phyloP scores from a whole-genome alignment of 2,888 invertebrate genomes.

The Thera obeliscata region DNA sequence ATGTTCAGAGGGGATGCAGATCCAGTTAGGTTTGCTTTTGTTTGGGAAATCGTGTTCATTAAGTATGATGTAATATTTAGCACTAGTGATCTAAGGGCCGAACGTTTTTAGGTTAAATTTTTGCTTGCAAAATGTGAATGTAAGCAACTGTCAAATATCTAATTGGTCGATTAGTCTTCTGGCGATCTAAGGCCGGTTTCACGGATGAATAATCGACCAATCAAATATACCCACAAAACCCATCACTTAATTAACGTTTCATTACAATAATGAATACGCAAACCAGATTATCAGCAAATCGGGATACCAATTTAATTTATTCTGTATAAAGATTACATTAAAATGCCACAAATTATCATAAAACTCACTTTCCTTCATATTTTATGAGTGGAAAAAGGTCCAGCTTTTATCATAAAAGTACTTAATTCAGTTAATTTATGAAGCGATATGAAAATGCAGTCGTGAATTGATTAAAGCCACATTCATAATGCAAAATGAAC shows the following conservation, averaged over 20 bases:
- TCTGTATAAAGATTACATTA: conserved; percentile 32
- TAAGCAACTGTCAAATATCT: too few relatives aligned
- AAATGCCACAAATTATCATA: conserved; percentile 35
- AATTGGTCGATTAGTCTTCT: too few relatives aligned
- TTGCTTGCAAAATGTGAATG: too few relatives aligned
- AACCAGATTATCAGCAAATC: conserved; percentile 14
- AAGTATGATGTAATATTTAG: background rate
- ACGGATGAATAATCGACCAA: background rate
- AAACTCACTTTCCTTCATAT: conserved; percentile 37
- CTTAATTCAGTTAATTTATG: conserved; percentile 58
- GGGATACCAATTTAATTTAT: conserved; percentile 20
- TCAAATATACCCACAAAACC: background rate
- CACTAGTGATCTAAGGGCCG: background rate
- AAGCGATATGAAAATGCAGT: conserved; percentile 53
- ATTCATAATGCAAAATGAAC: conserved; percentile 56
- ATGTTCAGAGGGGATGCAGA: conserved; percentile 51
- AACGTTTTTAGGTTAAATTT: too few relatives aligned
- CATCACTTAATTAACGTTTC: conserved; percentile 2
- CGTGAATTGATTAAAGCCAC: conserved; percentile 61
- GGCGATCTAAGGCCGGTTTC: background rate
- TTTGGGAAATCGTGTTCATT: conserved; percentile 4
- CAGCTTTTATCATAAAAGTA: conserved; percentile 53
- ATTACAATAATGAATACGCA: conserved; percentile 13
- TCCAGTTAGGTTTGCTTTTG: conserved; percentile 24
- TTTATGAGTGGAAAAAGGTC: conserved; percentile 47